A percentile compares a stretch with the other conserved stretches of the same genome.
Conservation (phyloP, 2,888 invertebrate species). For the Agrochola circellaris region DNA sequence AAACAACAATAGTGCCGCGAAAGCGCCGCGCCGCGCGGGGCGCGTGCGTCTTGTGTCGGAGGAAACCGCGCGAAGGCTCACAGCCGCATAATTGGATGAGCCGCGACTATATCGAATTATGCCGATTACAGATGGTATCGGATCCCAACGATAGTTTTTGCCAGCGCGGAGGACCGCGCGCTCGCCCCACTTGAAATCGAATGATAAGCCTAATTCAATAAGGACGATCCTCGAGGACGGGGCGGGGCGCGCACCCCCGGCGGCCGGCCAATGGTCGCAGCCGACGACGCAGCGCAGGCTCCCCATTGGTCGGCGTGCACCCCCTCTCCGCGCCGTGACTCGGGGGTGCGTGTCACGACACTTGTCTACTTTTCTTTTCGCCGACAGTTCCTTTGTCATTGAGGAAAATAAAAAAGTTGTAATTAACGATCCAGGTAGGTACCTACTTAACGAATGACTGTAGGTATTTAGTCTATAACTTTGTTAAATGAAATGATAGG, state of each 20-base stretch:
- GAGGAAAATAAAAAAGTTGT: slow-evolving; percentile 91
- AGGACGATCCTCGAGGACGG: slow-evolving; percentile 91
- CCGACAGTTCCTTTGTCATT: slow-evolving; percentile 91
- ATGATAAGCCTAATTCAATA: slow-evolving; percentile 96
- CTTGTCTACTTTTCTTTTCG: slow-evolving; percentile 91
- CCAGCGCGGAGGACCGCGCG: slow-evolving; percentile 87
- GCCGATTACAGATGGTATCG: slow-evolving; percentile 90
- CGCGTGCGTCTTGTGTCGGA: slow-evolving; percentile 80
- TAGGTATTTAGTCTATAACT: slow-evolving; percentile 75
- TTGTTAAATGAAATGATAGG: slow-evolving; percentile 40
- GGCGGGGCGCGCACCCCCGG: slow-evolving; percentile 87
- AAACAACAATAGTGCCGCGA: slow-evolving; percentile 68
- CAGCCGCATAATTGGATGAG: slow-evolving; percentile 89
- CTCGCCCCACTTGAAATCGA: slow-evolving; percentile 90
- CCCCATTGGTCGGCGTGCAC: slow-evolving; percentile 77
- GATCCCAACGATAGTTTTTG: slow-evolving; percentile 85
- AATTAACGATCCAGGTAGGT: slow-evolving; percentile 91
- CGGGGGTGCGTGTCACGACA: slow-evolving; percentile 90
- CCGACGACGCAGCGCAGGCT: slow-evolving; percentile 74
- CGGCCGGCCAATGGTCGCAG: slow-evolving; percentile 82
- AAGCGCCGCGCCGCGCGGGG: slow-evolving; percentile 81
- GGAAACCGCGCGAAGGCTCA: slow-evolving; percentile 80
- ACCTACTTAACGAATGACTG: slow-evolving; percentile 86
- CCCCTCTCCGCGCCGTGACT: slow-evolving; percentile 77
- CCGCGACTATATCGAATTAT: slow-evolving; percentile 88